Evolutionary conservation across 2,888 invertebrate species (phyloP).

Genomic region (Scelioninae gen. 2): DNA sequence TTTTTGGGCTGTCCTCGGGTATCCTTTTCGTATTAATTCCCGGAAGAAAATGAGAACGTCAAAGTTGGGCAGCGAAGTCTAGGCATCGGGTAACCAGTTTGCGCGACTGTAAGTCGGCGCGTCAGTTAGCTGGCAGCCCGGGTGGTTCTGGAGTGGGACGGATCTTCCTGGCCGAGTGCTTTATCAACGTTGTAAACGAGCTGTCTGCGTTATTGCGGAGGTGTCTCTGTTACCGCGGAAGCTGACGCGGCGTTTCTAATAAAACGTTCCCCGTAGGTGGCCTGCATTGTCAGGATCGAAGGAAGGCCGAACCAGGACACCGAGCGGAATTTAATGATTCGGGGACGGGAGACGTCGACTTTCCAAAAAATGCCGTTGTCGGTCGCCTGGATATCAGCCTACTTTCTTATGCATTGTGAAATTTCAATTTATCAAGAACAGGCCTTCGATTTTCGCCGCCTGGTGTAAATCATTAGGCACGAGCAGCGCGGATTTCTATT

Average conservation of each 20-base stretch:
- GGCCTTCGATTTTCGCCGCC: too few species aligned
- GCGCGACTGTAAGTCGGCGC: slow-evolving; percentile 54
- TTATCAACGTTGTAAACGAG: slow-evolving; percentile 75
- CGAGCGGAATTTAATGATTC: slow-evolving; percentile 50
- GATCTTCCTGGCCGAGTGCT: slow-evolving; percentile 64
- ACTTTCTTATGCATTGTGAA: too few species aligned
- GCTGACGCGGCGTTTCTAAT: slow-evolving; percentile 74
- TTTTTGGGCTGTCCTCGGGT: slow-evolving; percentile 22
- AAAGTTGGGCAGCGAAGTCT: slow-evolving; percentile 51
- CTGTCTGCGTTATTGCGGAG: slow-evolving; percentile 73
- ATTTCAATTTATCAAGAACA: too few species aligned
- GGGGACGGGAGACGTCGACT: too few species aligned
- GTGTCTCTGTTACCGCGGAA: slow-evolving; percentile 70
- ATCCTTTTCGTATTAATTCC: slow-evolving; percentile 40
- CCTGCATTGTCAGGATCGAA: slow-evolving; percentile 60
- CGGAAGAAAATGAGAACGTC: slow-evolving; percentile 50
- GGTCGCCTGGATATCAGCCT: too few species aligned
- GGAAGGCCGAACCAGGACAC: slow-evolving; percentile 33
- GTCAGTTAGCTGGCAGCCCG: slow-evolving; percentile 48
- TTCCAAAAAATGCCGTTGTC: too few species aligned
- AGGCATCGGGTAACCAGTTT: slow-evolving; percentile 56
- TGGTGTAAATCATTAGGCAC: too few species aligned
- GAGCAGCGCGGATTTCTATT: too few species aligned
- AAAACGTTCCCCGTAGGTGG: slow-evolving; percentile 67
- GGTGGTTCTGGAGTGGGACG: slow-evolving; percentile 45